Conservation (phyloP, 2,113 vertebrate species). For the Calidris pugnax region DNA sequence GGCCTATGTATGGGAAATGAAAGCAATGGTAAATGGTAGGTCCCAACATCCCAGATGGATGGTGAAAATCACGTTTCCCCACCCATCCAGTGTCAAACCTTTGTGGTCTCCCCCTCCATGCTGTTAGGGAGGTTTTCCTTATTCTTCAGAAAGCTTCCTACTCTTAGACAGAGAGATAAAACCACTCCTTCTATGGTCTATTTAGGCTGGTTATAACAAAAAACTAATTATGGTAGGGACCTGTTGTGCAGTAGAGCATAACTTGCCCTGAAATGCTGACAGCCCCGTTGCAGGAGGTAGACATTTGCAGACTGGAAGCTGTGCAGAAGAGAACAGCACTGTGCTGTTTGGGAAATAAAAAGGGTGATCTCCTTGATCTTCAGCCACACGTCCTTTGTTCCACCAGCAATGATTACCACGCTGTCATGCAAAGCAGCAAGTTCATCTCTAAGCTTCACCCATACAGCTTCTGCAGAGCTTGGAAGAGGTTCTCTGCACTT, state of each 20-base stretch:
- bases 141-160: not conserved
- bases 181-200: accelerated
- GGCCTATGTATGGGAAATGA: not conserved
- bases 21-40: not conserved
- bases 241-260: not conserved
- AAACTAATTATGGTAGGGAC: no score
- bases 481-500: not conserved
- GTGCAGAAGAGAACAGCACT: not conserved
- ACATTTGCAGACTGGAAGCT: not conserved
- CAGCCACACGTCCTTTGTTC: not conserved
- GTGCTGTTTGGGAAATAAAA: not conserved
- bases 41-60: accelerated
- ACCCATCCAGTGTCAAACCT: not conserved
- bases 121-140: no score
- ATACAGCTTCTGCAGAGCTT: not conserved
- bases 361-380: not conserved
- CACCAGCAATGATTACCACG: not conserved
- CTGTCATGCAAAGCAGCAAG: not conserved
- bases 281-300: no score
- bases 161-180: not conserved
- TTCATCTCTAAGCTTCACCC: not conserved
- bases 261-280: not conserved
- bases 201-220: not conserved
- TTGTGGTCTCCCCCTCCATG: not conserved
- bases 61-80: not conserved